A percentile compares a stretch with the other conserved stretches of the same genome.
Conservation (phyloP, 2,888 invertebrate genomes). For the Drosophila diplacantha region DNA sequence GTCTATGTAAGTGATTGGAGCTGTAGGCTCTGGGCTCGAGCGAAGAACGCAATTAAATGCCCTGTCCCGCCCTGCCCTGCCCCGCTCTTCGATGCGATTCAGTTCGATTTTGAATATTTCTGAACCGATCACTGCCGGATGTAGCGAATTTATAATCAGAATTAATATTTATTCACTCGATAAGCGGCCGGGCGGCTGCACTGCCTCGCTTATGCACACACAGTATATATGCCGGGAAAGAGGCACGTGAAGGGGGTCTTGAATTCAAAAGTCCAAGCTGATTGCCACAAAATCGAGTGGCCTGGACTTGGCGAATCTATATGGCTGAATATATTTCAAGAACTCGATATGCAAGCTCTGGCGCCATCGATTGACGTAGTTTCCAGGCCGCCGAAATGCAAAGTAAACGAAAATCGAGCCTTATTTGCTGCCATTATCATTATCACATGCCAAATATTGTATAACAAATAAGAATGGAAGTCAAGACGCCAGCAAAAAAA, state of each 20-base stretch:
- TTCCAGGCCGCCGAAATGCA: slow-evolving; percentile 17
- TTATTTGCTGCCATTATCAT: slow-evolving; percentile 23
- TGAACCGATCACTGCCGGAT: slow-evolving; percentile 49
- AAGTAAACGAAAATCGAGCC: slow-evolving; percentile 13
- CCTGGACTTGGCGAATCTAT: slow-evolving; percentile 22
- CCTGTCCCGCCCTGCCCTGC: slow-evolving; percentile 11
- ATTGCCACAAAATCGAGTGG: slow-evolving; percentile 39
- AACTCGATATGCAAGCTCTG: slow-evolving; percentile 28
- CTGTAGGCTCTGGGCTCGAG: no score
- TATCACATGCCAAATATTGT: slow-evolving; percentile 29
- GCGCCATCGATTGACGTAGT: slow-evolving; percentile 36
- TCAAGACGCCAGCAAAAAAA: slow-evolving; percentile 5
- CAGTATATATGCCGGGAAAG: neutral
- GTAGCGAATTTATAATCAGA: slow-evolving; percentile 52
- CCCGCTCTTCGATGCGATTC: slow-evolving; percentile 18
- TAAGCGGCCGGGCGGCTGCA: slow-evolving; percentile 34
- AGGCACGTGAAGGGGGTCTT: slow-evolving; percentile 6
- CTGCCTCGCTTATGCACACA: slow-evolving; percentile 16
- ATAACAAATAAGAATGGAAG: slow-evolving; percentile 20
- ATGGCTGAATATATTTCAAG: slow-evolving; percentile 31
- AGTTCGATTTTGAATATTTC: slow-evolving; percentile 22
- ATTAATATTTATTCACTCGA: slow-evolving; percentile 28
- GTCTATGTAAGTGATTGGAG: slow-evolving; percentile 37
- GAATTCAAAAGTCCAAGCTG: slow-evolving; percentile 26
- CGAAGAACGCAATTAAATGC: slow-evolving; percentile 41